Evolutionary conservation across 2,888 invertebrate genomes (phyloP).

Genomic region (Andrena flavipes): DNA sequence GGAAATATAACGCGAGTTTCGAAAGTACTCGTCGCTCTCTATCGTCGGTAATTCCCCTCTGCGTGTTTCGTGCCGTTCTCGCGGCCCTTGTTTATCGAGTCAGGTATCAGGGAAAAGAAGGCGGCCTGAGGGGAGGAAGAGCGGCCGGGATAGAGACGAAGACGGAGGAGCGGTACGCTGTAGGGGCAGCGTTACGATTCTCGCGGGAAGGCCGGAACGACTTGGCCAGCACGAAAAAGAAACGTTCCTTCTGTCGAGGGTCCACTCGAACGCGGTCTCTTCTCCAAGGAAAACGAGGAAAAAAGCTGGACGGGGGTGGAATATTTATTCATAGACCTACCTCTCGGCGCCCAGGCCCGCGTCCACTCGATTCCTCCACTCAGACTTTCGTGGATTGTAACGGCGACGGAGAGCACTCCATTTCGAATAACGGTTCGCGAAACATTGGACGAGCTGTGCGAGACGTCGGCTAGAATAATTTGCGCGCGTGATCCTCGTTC

Average conservation of each 20-base stretch:
- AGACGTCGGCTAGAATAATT: constrained; percentile 22
- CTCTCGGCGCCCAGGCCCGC: constrained; percentile 37
- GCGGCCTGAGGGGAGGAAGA: background rate
- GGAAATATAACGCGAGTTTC: constrained; percentile 55
- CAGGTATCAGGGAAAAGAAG: constrained; percentile 2
- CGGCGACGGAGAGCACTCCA: constrained; percentile 26
- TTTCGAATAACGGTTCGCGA: constrained; percentile 32
- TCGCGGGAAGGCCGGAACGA: constrained; percentile 53
- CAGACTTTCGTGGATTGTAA: constrained; percentile 47
- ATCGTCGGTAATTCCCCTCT: constrained; percentile 47
- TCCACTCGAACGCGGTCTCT: constrained; percentile 58
- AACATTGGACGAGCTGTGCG: constrained; percentile 5
- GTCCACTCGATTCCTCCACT: constrained; percentile 57
- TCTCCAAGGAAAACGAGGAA: constrained; percentile 35
- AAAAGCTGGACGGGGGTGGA: constrained; percentile 49
- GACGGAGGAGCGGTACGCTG: constrained; percentile 13
- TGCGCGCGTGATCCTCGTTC: background rate
- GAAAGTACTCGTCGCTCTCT: constrained; percentile 39
- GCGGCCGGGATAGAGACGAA: constrained; percentile 21
- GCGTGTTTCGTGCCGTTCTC: constrained; percentile 2
- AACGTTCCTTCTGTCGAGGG: constrained; percentile 56
- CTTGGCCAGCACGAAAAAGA: constrained; percentile 57
- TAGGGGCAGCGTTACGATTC: constrained; percentile 58
- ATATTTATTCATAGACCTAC: constrained; percentile 74
- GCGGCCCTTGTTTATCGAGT: constrained; percentile 8